Evolutionary conservation across 92 coral and sea anemone genomes (phyloP), one percentile per base, ranked within the genome.

Genomic region (Zoanthus sansibaricus): DNA sequence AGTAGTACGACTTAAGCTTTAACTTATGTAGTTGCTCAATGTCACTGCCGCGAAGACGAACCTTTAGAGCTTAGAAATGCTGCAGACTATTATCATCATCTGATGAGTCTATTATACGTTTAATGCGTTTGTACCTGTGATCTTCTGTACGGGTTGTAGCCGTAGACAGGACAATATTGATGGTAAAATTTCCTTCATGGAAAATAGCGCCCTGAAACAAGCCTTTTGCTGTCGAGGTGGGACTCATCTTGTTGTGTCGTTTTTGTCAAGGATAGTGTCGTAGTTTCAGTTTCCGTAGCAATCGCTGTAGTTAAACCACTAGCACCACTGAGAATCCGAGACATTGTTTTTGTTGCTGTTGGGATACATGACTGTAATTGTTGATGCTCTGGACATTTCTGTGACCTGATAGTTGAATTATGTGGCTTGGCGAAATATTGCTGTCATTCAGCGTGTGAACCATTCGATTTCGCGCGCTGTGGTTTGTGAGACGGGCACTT

Each of bases 401-500:
- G 68, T 61, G 93, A 51, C 88, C 90, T 58, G 88, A 86, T 9
- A 90, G 64, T 78, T 87, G 93, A 88, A 80, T 90, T 64, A 90
- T 90, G 67, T 87, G 90, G 56, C 86, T 82, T 64, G 88, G 88
- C 25, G 91, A 91, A 82, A 91, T 75, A 79, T 88, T 88, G 68
- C 87, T 45, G 86, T 91, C 86, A 74, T 91, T 91, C 82, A 87
- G 83, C 66, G 82, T 91, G 71, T 87, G 88, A 12, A 91, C 78
- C 91, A 91, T 91, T 70, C 86, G 68, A 67, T 91, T 91, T 62
- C 88, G 86, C 18, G 90, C 90, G 82, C 90, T 90, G 86, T 87
- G 93, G 61, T 76, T 91, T 75, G 92, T 76, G n/a, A 84, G 88
- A 56, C 79, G 78, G 79, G 87, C 78, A 47, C 78, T 72, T 64